Base-by-base conservation (phyloP, 2,113 vertebrate genomes). In the Campylorhamphus procurvoides region DNA sequence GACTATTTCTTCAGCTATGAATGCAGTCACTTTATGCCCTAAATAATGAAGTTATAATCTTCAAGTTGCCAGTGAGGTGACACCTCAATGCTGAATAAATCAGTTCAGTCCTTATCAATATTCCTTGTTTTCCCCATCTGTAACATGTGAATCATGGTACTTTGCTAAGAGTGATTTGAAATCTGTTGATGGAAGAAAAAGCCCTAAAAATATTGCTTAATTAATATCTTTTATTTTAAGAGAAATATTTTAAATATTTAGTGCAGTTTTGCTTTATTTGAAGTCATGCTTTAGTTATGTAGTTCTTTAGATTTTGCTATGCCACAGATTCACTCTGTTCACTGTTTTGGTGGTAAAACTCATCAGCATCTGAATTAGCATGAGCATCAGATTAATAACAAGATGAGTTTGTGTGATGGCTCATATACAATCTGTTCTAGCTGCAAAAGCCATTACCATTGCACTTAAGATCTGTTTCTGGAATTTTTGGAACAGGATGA, bases 31-130 rank as follows among this genome's bases (percentile, higher is more conserved):
- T 91, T 91, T 84, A 66, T 75, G 47, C 19, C 46, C 60, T 75
- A 75, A 78, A 82, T 77, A 87, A 89, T 76, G 49, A 87, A 67
- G 44, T 84, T 92, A 40, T 68, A 67, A 60, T 84, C 59, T 67
- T 49, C 29, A 5, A 74, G 73, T 27, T 89, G 24, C 19, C 42
- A 87, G 55, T 56, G 52, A 87, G 42, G 73, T 81, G 92, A 78
- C 49, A 79, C 53, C 39, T 88, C 72, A 82, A 33, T 0, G 0
- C 39, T 79, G 37, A 88, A 82, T 89, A 90, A 91, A 59, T 95
- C 31, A 52, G 77, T 75, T 75, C 39, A 33, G 17, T 55, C 46
- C 72, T 87, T 76, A 49, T 75, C 37, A 53, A 1, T 81, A 19
- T 0, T 0, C 35, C 47, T 81, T 71, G 19, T 56, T 92, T 92